Evolutionary conservation across 2,113 vertebrate genomes (phyloP).

Genomic region (Marcusenius ussheri): DNA sequence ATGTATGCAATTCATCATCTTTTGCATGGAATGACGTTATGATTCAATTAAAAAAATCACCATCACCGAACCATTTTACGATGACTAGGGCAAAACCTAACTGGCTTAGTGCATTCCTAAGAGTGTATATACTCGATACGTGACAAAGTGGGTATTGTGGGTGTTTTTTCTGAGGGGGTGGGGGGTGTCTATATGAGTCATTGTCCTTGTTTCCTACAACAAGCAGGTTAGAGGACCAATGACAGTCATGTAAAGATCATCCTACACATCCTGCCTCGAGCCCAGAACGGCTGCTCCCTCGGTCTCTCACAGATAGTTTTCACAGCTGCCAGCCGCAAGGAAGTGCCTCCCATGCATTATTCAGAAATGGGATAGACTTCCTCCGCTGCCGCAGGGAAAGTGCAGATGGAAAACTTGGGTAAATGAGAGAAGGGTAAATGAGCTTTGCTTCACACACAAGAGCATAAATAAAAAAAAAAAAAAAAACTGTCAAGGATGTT

Average conservation of each 20-base stretch:
- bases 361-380: background rate
- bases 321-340: background rate
- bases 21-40: background rate
- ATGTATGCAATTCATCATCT: background rate
- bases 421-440: background rate
- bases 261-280: background rate
- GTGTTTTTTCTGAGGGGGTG: background rate
- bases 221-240: background rate
- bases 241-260: background rate
- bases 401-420: background rate
- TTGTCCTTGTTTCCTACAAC: background rate
- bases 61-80: background rate
- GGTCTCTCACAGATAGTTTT: background rate
- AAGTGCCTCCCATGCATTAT: background rate
- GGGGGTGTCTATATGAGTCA: background rate
- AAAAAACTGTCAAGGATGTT: background rate
- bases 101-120: background rate
- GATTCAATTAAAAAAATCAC: background rate
- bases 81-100: background rate
- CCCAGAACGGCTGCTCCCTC: background rate
- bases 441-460: background rate
- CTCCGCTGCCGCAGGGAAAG: background rate
- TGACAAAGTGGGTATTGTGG: background rate
- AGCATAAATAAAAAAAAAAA: background rate
- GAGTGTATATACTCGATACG: background rate